Base-by-base conservation (phyloP, 2,797 vertebrate species). In the Pseudomugil tenellus region DNA sequence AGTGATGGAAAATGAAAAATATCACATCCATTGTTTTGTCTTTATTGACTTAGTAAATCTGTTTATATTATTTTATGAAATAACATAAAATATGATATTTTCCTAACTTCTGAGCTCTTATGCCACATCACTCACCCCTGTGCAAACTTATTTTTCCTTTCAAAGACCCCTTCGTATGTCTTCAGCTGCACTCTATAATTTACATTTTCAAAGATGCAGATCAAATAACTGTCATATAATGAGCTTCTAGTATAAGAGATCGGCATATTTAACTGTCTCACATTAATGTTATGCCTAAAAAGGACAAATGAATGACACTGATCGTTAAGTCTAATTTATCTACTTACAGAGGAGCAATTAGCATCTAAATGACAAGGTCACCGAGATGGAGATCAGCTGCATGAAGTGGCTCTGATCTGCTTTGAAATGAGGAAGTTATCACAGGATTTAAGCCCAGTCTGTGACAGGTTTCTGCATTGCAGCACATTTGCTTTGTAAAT, bases 281-380 rank as follows among this genome's bases (percentile, higher is more conserved):
- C 63, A 63, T 73, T 65, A 74, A 70, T 71, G 63, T 61, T 39
- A 39, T 56, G 52, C 60, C 71, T 28, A 25, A 61, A 31, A 62
- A 60, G 78, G 31, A 72, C 32, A 62, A 81, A 75, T 77, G 60
- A 84, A 46, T 77, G 79, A 65, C 70, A 75, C 16, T 41, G 52
- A 58, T 76, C 63, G 66, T 63, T 46, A 55, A 70, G 59, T 70
- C 48, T 54, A 64, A 75, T 82, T 87, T 29, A 69, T 76, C 72
- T 60, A 59, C 74, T 87, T 58, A 64, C 28, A 74, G 58, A 77
- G 74, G 70, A 70, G 61, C 69, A 64, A 80, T 85, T 86, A 80
- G 66, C 74, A 55, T 74, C 31, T 39, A 19, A 7, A 41, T 81
- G 78, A 87, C 74, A 80, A 77, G 84, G 81, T 85, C 74, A 78